Evolutionary conservation across 2,113 vertebrate genomes (phyloP), one percentile per base, ranked within the genome.

Genomic region (Raja brachyura): DNA sequence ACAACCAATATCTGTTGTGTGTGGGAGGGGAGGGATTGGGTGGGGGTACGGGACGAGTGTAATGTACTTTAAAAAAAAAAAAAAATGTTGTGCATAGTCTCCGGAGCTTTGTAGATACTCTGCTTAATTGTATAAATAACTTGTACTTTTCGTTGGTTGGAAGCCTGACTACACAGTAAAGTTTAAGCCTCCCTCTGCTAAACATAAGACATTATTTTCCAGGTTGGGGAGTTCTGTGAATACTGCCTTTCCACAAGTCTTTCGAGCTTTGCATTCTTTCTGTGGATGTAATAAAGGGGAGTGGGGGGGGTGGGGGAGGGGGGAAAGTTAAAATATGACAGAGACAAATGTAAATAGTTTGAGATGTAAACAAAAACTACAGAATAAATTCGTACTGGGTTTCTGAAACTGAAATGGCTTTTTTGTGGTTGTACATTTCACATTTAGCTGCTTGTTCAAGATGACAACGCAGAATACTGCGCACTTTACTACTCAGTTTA

Each of bases 331-430:
- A 83, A 81, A 25, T 9, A 8, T 56, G 39, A 79, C 16, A 79
- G 39, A 33, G 39, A 33, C 79, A 83, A 83, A 56, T 83, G 79
- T 83, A 83, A 8, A 83, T 83, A 83, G 79, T 83, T 83, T 83
- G 79, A 83, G 48, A 83, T 83, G 79, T 83, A 81, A 83, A 79
- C 39, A 79, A 79, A 81, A 20, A 54, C 18, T n/a, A 76, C 76
- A 78, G 48, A 83, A 83, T 83, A 83, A 83, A 83, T 83, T 83
- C 79, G 54, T 83, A 83, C 79, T 83, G 79, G 79, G 48, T 83
- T 83, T 83, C 79, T 83, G 79, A 83, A 79, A 83, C 79, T 56
- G 79, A 83, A 78, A 39, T 39, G 22, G 16, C 70, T 83, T 83
- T 81, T 83, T 83, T 83, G 79, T 83, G 78, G 76, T 78, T 39